Percentiles rank a stretch among this genome's conserved stretches.
Evolutionary conservation across 2,797 vertebrate species (phyloP).

Genomic region (Peromyscus nudipes): DNA sequence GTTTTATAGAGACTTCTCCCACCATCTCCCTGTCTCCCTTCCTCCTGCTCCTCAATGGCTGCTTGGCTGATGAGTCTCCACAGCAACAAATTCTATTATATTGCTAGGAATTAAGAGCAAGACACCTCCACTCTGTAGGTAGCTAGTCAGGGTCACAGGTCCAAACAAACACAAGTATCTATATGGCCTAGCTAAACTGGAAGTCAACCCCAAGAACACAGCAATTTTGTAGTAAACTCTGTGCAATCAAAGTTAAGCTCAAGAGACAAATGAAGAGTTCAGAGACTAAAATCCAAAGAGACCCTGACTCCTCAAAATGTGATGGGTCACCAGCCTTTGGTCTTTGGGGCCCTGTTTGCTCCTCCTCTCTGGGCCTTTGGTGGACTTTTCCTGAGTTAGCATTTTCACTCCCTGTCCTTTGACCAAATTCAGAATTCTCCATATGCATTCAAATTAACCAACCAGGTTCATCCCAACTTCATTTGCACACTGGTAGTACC

Average conservation of each 20-base stretch:
- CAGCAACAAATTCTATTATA: constrained; percentile 41
- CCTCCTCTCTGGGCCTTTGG: background rate
- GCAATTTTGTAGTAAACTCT: background rate
- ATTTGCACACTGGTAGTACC: background rate
- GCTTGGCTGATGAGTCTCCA: constrained; percentile 11
- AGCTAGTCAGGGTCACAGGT: background rate
- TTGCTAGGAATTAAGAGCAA: background rate
- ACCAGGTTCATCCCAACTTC: background rate
- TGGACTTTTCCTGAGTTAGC: background rate
- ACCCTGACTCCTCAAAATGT: background rate
- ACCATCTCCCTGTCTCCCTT: too few relatives aligned
- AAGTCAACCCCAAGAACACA: background rate
- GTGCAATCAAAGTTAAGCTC: background rate
- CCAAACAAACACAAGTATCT: background rate
- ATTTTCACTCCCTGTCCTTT: background rate
- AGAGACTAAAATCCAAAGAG: background rate
- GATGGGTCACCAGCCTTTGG: background rate
- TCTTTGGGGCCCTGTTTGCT: background rate
- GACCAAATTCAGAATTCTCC: background rate
- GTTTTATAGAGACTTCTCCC: background rate
- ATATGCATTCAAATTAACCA: background rate
- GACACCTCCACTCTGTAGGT: background rate
- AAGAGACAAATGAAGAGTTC: background rate
- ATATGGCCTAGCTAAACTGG: background rate
- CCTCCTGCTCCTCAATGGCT: constrained; percentile 33